Conservation (phyloP, 2,113 vertebrate species). For the Odocoileus hemionus region DNA sequence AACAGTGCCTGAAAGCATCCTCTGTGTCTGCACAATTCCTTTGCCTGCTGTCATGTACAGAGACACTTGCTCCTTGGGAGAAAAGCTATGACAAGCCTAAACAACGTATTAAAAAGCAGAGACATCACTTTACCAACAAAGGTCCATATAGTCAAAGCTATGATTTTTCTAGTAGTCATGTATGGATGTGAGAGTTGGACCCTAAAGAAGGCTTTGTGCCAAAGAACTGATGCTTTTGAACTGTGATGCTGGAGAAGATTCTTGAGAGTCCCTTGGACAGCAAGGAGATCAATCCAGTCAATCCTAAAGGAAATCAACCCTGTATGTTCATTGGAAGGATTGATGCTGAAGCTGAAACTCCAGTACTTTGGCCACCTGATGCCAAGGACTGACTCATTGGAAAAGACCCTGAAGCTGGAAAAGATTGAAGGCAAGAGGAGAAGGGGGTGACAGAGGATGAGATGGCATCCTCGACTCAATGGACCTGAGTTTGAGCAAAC, state of each 20-base stretch:
- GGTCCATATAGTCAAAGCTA: background rate
- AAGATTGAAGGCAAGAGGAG: background rate
- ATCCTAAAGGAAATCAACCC: background rate
- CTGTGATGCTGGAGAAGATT: background rate
- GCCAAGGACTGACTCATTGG: background rate
- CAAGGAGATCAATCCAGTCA: background rate
- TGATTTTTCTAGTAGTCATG: background rate
- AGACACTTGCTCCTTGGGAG: background rate
- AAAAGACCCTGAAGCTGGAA: background rate
- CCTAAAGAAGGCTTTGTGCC: background rate
- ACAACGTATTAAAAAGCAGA: background rate
- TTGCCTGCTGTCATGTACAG: background rate
- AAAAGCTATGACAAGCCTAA: background rate
- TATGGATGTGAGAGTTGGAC: background rate
- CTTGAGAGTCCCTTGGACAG: background rate
- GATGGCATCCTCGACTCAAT: background rate
- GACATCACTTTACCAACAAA: background rate
- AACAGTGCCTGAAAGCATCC: accelerated
- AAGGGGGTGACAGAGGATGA: background rate
- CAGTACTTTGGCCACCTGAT: background rate
- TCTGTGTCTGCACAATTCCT: background rate
- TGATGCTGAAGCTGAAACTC: background rate
- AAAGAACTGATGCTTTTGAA: background rate
- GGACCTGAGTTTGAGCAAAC: background rate
- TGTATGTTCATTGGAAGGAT: background rate